These are phyloP conservation scores for Datnioides undecimradiatus DNA, from an alignment of 2,113 vertebrate genomes.

Conservation along the genomic window DNA sequence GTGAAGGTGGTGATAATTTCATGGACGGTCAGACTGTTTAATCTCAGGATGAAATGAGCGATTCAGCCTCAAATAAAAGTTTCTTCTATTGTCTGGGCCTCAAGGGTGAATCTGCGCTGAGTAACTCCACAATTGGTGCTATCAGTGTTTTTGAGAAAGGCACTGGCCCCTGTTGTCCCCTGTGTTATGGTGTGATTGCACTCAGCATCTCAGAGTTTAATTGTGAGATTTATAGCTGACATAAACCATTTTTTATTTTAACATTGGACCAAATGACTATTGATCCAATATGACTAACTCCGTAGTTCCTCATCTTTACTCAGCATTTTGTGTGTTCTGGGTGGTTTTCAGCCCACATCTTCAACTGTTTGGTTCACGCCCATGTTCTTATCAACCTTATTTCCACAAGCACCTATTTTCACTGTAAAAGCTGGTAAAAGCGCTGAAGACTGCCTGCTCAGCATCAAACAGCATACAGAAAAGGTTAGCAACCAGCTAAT, in stretches of 20 bases:
- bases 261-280: not conserved
- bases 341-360: not conserved
- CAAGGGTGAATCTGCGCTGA: not conserved
- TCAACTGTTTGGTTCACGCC: not conserved
- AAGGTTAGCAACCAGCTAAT: not conserved
- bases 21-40: conserved; percentile 9
- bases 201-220: not conserved
- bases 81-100: not conserved
- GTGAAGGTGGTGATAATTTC: conserved; percentile 28
- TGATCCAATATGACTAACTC: too few species aligned
- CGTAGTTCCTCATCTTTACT: not conserved
- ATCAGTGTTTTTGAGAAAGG: not conserved
- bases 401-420: not conserved
- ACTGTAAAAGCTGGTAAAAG: not conserved
- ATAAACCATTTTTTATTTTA: not conserved
- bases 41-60: conserved; percentile 25
- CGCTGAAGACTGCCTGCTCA: not conserved
- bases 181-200: not conserved
- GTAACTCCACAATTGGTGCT: not conserved
- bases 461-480: not conserved
- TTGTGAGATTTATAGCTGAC: not conserved
- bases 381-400: not conserved
- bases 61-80: not conserved
- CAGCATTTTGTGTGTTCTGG: not conserved
- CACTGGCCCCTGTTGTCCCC: not conserved